Evolutionary conservation across 2,888 invertebrate genomes (phyloP).

Genomic region (Lutraria lutraria): DNA sequence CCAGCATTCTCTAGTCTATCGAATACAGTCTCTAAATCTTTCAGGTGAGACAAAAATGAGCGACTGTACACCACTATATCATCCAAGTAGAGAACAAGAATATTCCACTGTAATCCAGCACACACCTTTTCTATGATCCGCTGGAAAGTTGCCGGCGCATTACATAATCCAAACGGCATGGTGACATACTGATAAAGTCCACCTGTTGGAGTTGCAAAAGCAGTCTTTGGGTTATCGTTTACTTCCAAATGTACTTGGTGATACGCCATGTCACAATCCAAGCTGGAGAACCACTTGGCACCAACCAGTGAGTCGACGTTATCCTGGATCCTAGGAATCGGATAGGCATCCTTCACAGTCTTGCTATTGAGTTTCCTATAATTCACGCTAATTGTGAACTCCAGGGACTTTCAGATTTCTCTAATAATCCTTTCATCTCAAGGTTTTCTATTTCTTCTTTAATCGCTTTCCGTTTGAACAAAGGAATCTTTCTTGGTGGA

Average conservation of each 20-base stretch:
- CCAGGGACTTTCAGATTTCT: too few species aligned
- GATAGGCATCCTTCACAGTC: not conserved
- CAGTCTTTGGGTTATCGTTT: not conserved
- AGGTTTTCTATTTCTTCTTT: not conserved
- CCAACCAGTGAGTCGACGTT: not conserved
- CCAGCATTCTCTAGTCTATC: too few species aligned
- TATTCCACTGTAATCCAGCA: too few species aligned
- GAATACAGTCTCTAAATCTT: too few species aligned
- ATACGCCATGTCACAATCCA: not conserved
- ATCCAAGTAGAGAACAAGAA: too few species aligned
- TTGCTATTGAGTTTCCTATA: not conserved
- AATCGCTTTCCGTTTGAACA: not conserved
- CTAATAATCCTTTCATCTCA: conserved; percentile 44
- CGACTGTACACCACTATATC: too few species aligned
- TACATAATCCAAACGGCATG: too few species aligned
- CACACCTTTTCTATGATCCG: too few species aligned
- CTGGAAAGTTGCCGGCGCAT: too few species aligned
- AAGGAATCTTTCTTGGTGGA: not conserved
- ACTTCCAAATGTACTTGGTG: not conserved
- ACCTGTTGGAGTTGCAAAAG: not conserved
- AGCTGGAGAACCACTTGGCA: not conserved
- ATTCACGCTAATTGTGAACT: too few species aligned
- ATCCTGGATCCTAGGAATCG: not conserved
- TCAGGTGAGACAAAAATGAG: too few species aligned
- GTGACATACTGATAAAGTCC: too few species aligned